These are phyloP conservation scores for Pimephales promelas DNA, from an alignment of 2,113 vertebrate genomes.

Conservation along the genomic window DNA sequence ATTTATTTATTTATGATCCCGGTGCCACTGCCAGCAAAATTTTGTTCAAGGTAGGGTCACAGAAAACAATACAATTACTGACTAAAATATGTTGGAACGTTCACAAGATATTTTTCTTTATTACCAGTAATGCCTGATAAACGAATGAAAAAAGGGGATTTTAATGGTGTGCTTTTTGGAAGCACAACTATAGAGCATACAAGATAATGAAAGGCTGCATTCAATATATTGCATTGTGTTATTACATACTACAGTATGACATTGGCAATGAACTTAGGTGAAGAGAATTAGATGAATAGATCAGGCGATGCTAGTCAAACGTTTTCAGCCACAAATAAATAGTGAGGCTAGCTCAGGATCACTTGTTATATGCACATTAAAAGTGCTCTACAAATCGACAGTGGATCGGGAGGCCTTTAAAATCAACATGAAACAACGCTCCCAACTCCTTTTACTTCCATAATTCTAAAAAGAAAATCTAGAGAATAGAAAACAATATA, in stretches of 20 bases:
- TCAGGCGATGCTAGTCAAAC: not conserved
- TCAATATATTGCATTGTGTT: not conserved
- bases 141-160: not conserved
- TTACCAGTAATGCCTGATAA: not conserved
- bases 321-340: not conserved
- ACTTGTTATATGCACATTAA: not conserved
- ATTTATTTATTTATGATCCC: not conserved
- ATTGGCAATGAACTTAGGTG: not conserved
- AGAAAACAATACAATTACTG: not conserved
- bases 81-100: not conserved
- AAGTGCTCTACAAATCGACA: not conserved
- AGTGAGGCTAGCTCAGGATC: not conserved
- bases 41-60: not conserved
- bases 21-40: not conserved
- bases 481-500: not conserved
- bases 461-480: not conserved
- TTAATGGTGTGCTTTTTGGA: not conserved
- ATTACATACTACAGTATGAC: not conserved
- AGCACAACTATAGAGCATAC: not conserved
- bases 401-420: not conserved
- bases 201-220: not conserved
- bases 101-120: not conserved
- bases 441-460: not conserved
- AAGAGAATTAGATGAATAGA: not conserved
- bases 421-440: not conserved